Conservation (phyloP, 2,888 invertebrate genomes). For the Hedychridium roseum region DNA sequence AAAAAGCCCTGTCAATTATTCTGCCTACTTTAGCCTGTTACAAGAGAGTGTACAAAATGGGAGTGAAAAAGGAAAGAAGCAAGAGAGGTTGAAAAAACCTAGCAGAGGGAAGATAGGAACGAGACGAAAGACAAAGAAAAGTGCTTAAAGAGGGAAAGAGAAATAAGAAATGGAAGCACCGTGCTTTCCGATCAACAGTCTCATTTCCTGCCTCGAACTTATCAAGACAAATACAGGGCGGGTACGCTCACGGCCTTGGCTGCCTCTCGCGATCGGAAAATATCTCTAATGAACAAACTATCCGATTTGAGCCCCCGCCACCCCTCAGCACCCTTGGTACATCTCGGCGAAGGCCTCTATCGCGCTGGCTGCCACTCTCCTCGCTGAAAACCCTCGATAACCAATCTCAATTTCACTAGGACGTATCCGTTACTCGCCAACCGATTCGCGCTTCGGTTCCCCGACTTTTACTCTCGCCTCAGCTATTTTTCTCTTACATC, state of each 20-base stretch:
- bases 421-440: slow-evolving; percentile 31
- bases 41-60: too few species aligned
- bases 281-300: slow-evolving; percentile 55
- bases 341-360: too few species aligned
- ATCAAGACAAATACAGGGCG: slow-evolving; percentile 52
- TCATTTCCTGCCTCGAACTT: slow-evolving; percentile 52
- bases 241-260: slow-evolving; percentile 22
- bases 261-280: slow-evolving; percentile 37
- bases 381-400: slow-evolving; percentile 36
- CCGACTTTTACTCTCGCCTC: too few species aligned
- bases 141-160: slow-evolving; percentile 12
- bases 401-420: slow-evolving; percentile 43
- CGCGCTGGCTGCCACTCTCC: too few species aligned
- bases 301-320: slow-evolving; percentile 38
- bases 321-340: too few species aligned
- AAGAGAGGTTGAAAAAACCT: too few species aligned
- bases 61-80: too few species aligned
- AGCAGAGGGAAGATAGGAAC: too few species aligned
- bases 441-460: too few species aligned
- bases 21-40: too few species aligned
- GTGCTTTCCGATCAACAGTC: slow-evolving; percentile 47
- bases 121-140: slow-evolving; percentile 10
- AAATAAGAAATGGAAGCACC: slow-evolving; percentile 16
- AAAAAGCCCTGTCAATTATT: too few species aligned
- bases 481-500: too few species aligned